A percentile compares a stretch with the other conserved stretches of the same genome.
Evolutionary conservation across 1,140 invertebrate species (phyloP).

Genomic region (Caenorhabditis inopinata): DNA sequence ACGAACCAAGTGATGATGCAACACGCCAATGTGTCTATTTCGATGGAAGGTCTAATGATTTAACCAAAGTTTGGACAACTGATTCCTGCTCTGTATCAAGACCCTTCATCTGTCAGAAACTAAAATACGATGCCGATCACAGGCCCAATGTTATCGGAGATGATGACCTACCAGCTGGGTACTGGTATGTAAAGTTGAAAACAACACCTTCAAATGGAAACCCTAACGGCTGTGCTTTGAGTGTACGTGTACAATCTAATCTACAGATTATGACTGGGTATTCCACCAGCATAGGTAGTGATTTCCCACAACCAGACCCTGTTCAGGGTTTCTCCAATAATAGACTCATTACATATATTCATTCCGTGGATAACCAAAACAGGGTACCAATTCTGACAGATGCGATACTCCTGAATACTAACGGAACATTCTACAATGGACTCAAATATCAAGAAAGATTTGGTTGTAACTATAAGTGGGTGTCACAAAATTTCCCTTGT

Average conservation of each 20-base stretch:
- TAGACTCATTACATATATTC: constrained; percentile 12
- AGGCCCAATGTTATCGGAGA: constrained; percentile 18
- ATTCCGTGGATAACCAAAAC: constrained; percentile 21
- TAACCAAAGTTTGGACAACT: constrained; percentile 23
- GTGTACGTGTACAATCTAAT: constrained; percentile 40
- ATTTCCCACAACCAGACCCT: constrained; percentile 37
- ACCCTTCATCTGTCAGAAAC: constrained; percentile 49
- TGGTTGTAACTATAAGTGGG: constrained; percentile 36
- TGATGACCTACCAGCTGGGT: constrained; percentile 43
- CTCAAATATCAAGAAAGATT: constrained; percentile 33
- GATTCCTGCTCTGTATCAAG: constrained; percentile 11
- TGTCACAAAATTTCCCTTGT: constrained; percentile 45
- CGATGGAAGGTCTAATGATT: neutral
- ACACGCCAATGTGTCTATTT: constrained; percentile 34
- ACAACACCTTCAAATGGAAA: neutral
- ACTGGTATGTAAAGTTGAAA: constrained; percentile 40
- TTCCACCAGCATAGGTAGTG: neutral
- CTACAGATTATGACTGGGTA: constrained; percentile 43
- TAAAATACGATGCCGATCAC: constrained; percentile 32
- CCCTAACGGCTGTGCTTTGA: neutral
- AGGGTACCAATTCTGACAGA: constrained; percentile 33
- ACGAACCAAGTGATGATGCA: neutral
- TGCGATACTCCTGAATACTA: constrained; percentile 42
- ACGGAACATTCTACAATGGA: constrained; percentile 45
- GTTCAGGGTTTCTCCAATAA: constrained; percentile 34